Conservation (phyloP, 2,797 vertebrate genomes). For the Hydrocynus forskahlii region DNA sequence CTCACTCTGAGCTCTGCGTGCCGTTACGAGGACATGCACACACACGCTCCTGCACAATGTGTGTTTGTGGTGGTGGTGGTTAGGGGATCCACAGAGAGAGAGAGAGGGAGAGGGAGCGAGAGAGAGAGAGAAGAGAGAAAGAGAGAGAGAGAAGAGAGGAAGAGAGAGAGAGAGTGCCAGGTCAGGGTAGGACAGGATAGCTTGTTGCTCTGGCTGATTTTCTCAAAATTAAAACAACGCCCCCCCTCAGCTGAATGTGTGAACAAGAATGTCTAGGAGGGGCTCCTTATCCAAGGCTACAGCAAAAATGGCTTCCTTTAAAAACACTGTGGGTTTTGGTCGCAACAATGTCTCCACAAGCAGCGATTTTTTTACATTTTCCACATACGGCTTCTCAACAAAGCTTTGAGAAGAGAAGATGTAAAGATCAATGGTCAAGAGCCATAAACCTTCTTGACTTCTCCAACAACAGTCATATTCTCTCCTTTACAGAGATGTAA, state of each 20-base stretch:
- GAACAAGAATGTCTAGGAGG: not conserved
- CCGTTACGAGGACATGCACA: conserved; percentile 71
- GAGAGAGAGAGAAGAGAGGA: not conserved
- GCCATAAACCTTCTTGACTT: not conserved
- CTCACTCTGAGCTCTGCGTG: conserved; percentile 22
- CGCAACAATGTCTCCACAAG: not conserved
- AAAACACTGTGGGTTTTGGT: not conserved
- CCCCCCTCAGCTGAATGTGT: not conserved
- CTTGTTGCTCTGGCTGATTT: not conserved
- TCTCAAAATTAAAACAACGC: not conserved
- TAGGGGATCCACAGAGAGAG: conserved; percentile 64
- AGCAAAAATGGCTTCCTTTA: not conserved
- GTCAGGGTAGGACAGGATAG: not conserved
- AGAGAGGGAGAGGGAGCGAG: conserved; percentile 22
- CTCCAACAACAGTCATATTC: not conserved
- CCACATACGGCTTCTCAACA: too few species aligned
- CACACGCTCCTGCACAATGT: conserved; percentile 64
- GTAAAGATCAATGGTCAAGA: conserved; percentile 3
- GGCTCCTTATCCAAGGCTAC: not conserved
- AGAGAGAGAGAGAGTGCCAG: conserved; percentile 7
- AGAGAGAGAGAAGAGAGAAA: too few species aligned
- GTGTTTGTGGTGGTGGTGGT: conserved; percentile 16
- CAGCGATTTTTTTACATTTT: not conserved
- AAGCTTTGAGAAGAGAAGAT: not conserved
- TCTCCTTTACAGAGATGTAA: not conserved